Percentiles rank a stretch among this genome's conserved stretches.
These are phyloP conservation scores for Athripsodes cinereus DNA, from an alignment of 2,888 invertebrate species.

Conservation along the genomic window DNA sequence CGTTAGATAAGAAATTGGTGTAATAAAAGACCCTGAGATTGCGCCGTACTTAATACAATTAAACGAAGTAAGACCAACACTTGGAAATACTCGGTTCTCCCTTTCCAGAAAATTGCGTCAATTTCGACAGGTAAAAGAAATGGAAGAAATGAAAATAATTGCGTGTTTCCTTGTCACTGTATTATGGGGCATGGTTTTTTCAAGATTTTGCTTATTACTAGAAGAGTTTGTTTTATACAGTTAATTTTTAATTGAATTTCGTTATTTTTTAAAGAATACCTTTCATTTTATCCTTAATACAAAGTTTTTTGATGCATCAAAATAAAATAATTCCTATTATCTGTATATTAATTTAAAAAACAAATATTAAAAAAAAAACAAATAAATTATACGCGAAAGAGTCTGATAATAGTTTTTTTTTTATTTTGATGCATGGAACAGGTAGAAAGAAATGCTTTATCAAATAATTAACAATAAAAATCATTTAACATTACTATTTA, in stretches of 20 bases:
- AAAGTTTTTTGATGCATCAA: too few relatives aligned
- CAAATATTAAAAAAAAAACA: too few relatives aligned
- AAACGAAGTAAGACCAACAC: slow-evolving; percentile 25
- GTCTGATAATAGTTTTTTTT: too few relatives aligned
- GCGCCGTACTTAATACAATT: slow-evolving; percentile 5
- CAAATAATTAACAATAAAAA: too few relatives aligned
- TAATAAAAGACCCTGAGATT: slow-evolving; percentile 9
- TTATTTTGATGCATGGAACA: too few relatives aligned
- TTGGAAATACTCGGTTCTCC: slow-evolving; percentile 3
- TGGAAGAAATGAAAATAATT: not conserved
- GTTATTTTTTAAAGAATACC: not conserved
- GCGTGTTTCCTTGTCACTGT: not conserved
- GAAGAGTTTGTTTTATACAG: not conserved
- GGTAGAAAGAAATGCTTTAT: too few relatives aligned
- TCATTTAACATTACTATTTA: too few relatives aligned
- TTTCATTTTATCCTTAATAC: too few relatives aligned
- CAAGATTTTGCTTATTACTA: not conserved
- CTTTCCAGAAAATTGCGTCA: not conserved
- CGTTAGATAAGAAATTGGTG: slow-evolving; percentile 16
- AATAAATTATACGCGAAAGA: too few relatives aligned
- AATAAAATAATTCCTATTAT: too few relatives aligned
- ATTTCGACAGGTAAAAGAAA: not conserved
- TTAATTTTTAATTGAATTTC: not conserved
- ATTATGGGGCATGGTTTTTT: not conserved
- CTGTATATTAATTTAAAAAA: too few relatives aligned